A percentile compares a stretch with the other conserved stretches of the same genome.
These are phyloP conservation scores for Ondatra zibethicus DNA, from an alignment of 2,113 vertebrate species.

Conservation along the genomic window DNA sequence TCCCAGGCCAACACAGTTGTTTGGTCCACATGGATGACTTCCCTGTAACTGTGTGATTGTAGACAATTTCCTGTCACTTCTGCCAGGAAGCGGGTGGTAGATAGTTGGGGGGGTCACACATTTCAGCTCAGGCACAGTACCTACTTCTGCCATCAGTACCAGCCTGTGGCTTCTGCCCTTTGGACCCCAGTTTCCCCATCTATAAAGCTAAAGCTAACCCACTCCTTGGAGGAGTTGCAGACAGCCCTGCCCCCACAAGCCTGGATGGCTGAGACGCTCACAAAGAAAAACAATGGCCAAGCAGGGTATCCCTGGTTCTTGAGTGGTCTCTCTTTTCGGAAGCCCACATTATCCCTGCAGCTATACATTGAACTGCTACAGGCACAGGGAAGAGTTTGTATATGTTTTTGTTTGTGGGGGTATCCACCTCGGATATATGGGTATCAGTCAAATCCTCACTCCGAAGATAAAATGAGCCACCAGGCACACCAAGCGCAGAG, in stretches of 20 bases:
- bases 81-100: not conserved
- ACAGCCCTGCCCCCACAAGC: not conserved
- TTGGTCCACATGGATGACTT: not conserved
- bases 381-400: not conserved
- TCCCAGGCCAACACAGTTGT: accelerated
- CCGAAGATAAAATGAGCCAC: accelerated
- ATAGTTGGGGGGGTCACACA: not conserved
- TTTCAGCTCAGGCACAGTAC: not conserved
- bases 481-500: accelerated
- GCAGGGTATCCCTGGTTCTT: not conserved
- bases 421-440: not conserved
- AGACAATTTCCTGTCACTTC: not conserved
- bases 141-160: not conserved
- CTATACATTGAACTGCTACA: accelerated
- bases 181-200: not conserved
- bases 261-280: not conserved
- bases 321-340: not conserved
- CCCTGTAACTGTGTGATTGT: not conserved
- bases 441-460: not conserved
- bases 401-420: not conserved
- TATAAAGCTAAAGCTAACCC: not conserved
- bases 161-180: not conserved
- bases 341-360: not conserved
- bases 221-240: too few species aligned
- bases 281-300: not conserved